These are phyloP conservation scores for Eufriesea mexicana DNA, from an alignment of 1,140 invertebrate genomes.

Conservation along the genomic window DNA sequence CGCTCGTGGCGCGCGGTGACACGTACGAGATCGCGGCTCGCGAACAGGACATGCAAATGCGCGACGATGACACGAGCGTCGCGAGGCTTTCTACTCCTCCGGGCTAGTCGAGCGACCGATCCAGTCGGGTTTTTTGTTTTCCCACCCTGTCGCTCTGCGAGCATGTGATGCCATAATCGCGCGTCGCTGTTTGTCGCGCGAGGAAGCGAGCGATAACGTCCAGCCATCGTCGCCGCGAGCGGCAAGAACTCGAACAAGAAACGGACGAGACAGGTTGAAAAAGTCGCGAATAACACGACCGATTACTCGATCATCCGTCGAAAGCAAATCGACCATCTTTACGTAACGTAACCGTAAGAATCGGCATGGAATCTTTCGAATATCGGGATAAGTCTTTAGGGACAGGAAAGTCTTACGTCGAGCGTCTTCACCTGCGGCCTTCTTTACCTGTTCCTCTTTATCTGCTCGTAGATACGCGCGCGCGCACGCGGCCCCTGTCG, in stretches of 20 bases:
- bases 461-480: too few relatives aligned
- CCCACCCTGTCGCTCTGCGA: not conserved
- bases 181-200: not conserved
- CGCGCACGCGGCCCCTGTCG: not conserved
- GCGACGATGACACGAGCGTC: slow-evolving; percentile 36
- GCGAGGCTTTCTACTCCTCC: slow-evolving; percentile 49
- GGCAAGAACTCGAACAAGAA: not conserved
- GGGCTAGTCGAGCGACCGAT: slow-evolving; percentile 35
- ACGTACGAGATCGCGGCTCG: not conserved
- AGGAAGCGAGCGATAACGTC: not conserved
- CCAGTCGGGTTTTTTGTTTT: slow-evolving; percentile 36
- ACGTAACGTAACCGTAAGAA: not conserved
- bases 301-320: not conserved
- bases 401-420: too few relatives aligned
- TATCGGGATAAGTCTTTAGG: too few relatives aligned
- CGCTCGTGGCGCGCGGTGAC: slow-evolving; percentile 19
- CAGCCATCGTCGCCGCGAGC: not conserved
- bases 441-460: too few relatives aligned
- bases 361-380: too few relatives aligned
- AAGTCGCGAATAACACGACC: not conserved
- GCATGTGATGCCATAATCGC: not conserved
- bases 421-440: too few relatives aligned
- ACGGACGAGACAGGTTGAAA: not conserved
- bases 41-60: slow-evolving; percentile 48
- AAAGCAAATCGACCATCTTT: not conserved